Base-by-base conservation (phyloP, 2,888 invertebrate genomes). In the Caenorhabditis sp. region DNA sequence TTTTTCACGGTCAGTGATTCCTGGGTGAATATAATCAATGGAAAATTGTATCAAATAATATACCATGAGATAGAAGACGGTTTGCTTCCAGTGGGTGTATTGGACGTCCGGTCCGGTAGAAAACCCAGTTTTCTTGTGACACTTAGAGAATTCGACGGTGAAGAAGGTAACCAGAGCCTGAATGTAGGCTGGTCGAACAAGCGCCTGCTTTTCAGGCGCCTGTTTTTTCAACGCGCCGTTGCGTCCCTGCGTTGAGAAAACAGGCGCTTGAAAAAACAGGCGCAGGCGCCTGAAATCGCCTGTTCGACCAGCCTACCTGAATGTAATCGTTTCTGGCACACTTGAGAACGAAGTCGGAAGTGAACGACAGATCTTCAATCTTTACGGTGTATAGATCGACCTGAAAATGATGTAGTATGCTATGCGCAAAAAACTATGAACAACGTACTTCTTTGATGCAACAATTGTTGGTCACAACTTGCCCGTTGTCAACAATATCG, bases 71-170 rank as follows among this genome's bases (percentile, higher is more conserved):
- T 99, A 99, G 91, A 99, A 99, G 56, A 99, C 98, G 7, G 94
- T 95, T 90, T 97, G 96, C 90, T 99, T 99, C 99, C 99, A 99
- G 90, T 99, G 99, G 22, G 99, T 99, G 91, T 99, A 98, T 30
- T 95, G 94, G 0, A 95, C 94, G 89, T 98, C 98, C 0, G 99
- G 99, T 90, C 92, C 91, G 74, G 99, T 99, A 88, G 96, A 97
- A 91, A 99, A 99, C 24, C 98, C 97, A 81, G 95, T 94, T 66
- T 95, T 93, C 91, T 97, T 99, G 92, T 99, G 99, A 86, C 96
- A 99, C 92, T 97, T 96, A 37, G 96, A 95, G 92, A 99, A 99
- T 91, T 99, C 98, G 84, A 99, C 96, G 89, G 95, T 98, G 92
- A 99, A 99, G 92, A 95, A 99, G 22, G 98, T 96, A 83, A 99